Percentiles rank a stretch among this genome's conserved stretches.
Conservation (phyloP, 2,113 vertebrate species). For the Atlantisia rogersi region DNA sequence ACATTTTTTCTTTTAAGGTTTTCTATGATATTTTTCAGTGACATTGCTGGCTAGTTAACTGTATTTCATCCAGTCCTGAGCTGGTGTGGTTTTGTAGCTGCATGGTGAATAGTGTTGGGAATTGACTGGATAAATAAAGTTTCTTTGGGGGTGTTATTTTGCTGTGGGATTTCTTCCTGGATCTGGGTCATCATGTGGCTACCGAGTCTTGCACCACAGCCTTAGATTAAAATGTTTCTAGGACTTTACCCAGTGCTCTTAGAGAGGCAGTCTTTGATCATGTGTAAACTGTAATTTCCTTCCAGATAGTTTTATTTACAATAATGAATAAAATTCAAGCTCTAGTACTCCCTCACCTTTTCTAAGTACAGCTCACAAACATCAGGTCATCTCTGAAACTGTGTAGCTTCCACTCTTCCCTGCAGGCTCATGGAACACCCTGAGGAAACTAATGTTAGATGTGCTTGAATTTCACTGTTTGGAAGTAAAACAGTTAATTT, state of each 20-base stretch:
- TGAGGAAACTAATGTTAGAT: neutral
- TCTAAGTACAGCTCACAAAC: neutral
- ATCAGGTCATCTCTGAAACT: neutral
- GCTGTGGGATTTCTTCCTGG: conserved; percentile 6
- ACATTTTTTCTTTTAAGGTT: neutral
- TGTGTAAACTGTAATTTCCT: neutral
- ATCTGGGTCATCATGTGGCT: conserved; percentile 20
- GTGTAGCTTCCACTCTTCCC: neutral
- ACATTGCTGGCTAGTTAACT: neutral
- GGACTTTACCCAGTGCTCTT: neutral
- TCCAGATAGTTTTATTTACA: neutral
- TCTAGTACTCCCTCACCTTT: neutral
- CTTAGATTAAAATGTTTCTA: conserved; percentile 18
- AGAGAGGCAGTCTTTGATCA: neutral
- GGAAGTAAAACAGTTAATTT: neutral
- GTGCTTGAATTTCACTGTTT: neutral
- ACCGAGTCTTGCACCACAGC: neutral
- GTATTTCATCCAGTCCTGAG: neutral
- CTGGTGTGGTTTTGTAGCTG: neutral
- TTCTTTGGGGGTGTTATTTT: neutral
- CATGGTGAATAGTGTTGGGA: neutral
- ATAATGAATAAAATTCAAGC: neutral
- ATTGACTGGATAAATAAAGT: neutral
- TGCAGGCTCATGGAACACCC: neutral
- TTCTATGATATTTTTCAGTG: neutral